Conservation (phyloP, 1,140 invertebrate species). For the Dendrolimus punctatus region DNA sequence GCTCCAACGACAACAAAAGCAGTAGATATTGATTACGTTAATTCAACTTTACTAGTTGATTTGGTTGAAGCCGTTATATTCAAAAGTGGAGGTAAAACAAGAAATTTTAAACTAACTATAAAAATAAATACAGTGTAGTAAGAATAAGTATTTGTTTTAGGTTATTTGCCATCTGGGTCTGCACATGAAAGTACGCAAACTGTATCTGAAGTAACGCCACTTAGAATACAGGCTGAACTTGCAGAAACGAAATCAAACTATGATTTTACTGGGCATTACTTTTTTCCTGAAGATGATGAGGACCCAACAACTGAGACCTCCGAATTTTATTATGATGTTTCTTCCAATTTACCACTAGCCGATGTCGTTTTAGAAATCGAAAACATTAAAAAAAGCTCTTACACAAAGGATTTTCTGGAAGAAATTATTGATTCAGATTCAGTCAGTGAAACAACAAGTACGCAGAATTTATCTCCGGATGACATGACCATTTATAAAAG, state of each 20-base stretch:
- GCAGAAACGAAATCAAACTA: constrained; percentile 35
- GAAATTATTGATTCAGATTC: constrained; percentile 54
- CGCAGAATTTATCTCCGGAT: constrained; percentile 15
- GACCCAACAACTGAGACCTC: constrained; percentile 26
- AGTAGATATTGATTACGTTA: constrained; percentile 34
- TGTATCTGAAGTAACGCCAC: constrained; percentile 24
- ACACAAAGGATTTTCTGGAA: constrained; percentile 52
- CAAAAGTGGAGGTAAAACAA: constrained; percentile 32
- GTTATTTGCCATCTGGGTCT: constrained; percentile 25
- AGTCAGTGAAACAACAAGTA: constrained; percentile 27
- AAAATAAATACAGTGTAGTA: background rate
- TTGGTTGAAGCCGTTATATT: constrained; percentile 61
- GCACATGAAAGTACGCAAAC: constrained; percentile 15
- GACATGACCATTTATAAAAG: constrained; percentile 22
- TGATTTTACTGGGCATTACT: constrained; percentile 57
- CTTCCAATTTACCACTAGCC: constrained; percentile 27
- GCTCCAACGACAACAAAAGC: constrained; percentile 24
- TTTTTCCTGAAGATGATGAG: constrained; percentile 50
- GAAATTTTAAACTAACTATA: background rate
- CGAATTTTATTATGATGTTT: constrained; percentile 44
- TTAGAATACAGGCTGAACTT: constrained; percentile 51
- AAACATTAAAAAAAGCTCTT: constrained; percentile 40
- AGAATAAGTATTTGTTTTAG: constrained; percentile 23
- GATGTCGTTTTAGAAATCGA: constrained; percentile 49
- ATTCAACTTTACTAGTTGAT: constrained; percentile 55